These are phyloP conservation scores for Sesia bembeciformis DNA, from an alignment of 2,888 invertebrate species.

Conservation along the genomic window DNA sequence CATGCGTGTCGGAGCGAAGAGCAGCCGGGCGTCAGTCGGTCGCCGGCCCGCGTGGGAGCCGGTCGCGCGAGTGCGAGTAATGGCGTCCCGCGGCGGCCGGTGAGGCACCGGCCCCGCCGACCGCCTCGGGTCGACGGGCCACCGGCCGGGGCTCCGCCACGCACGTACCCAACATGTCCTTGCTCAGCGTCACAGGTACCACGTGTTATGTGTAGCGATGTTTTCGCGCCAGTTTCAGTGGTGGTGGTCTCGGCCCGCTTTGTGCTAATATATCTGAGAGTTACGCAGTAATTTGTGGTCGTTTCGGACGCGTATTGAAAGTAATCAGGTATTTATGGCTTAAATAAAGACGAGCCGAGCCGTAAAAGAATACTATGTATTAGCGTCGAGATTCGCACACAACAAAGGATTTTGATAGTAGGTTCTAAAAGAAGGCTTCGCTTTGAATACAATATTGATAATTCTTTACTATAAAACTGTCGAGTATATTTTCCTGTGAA, in stretches of 20 bases:
- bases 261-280: slow-evolving; percentile 28
- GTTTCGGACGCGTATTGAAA: slow-evolving; percentile 40
- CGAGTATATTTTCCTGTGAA: not conserved
- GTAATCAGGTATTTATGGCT: slow-evolving; percentile 30
- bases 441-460: too few relatives aligned
- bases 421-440: too few relatives aligned
- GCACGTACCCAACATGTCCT: slow-evolving; percentile 64
- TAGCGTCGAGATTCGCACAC: too few relatives aligned
- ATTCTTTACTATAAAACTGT: too few relatives aligned
- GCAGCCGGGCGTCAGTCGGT: slow-evolving; percentile 45
- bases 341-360: not conserved
- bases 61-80: slow-evolving; percentile 59
- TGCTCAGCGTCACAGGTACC: slow-evolving; percentile 73
- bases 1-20: slow-evolving; percentile 30
- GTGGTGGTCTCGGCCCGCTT: slow-evolving; percentile 19
- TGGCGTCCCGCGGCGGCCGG: slow-evolving; percentile 73
- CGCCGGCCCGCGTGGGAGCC: slow-evolving; percentile 63
- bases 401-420: too few relatives aligned
- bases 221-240: slow-evolving; percentile 23
- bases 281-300: slow-evolving; percentile 39
- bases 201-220: slow-evolving; percentile 19
- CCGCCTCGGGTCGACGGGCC: slow-evolving; percentile 73
- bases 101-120: slow-evolving; percentile 73
- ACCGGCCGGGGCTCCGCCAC: slow-evolving; percentile 40
- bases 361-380: too few relatives aligned